Base-by-base conservation (phyloP, 2,113 vertebrate species). In the Caranx melampygus region DNA sequence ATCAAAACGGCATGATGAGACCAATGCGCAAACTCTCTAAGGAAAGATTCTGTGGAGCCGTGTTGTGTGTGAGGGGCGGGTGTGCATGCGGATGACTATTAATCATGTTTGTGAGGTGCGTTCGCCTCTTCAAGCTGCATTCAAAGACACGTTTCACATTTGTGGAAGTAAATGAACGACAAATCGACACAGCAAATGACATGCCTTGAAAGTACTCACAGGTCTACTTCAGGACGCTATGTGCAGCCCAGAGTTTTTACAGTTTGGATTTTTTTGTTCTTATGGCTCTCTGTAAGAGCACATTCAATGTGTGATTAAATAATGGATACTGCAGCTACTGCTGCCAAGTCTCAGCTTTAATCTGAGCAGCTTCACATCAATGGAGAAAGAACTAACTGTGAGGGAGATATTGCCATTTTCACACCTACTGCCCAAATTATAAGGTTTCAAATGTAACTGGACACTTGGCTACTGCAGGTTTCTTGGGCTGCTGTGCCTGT, bases 81-180 rank as follows among this genome's bases (percentile, higher is more conserved):
- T 18, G 34, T 65, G 61, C 0, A 7, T 21, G 34, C 10, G 57
- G 18, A 34, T 73, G 54, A 75, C 33, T 34, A 74, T 64, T 57
- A 62, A 65, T 55, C 21, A 45, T 51, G 51, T 83, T 74, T 72
- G 58, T 64, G 40, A 75, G 58, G 40, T 68, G 72, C 35, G 34
- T 69, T 75, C 72, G 45, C 40, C 49, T 67, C 57, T 60, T 78
- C 8, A 8, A 40, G 35, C 40, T 71, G 37, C 44, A 68, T 67
- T 67, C 42, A 72, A 21, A 61, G 57, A 33, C 45, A 42, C 55
- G 45, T 65, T 57, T 71, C 67, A 45, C n/a, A 76, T 67, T 78
- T 77, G 37, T n/a, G 33, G 60, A 69, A 57, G 35, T 59, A 64
- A 65, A 67, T 65, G 15, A 71, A 63, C 60, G 35, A 71, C 55